phyloP scores from a whole-genome alignment of 2,888 invertebrate genomes.

The Dasypogon diadema region DNA sequence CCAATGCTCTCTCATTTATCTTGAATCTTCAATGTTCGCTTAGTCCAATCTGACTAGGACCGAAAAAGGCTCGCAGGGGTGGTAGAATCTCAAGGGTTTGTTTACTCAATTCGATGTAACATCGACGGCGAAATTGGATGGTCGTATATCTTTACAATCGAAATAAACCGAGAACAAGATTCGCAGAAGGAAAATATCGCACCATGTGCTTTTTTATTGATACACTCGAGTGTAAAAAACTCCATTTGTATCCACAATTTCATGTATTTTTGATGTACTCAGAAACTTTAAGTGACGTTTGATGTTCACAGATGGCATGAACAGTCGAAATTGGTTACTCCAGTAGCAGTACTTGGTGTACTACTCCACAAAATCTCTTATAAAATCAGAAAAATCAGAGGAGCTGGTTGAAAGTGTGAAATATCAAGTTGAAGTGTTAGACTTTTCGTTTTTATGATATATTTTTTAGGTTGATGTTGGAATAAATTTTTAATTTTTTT shows the following conservation, averaged over 20 bases:
- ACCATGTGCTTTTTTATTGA: background rate
- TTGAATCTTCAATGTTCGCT: no score
- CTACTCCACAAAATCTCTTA: background rate
- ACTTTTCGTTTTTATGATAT: constrained; percentile 12
- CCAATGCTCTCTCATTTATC: background rate
- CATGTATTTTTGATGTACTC: constrained; percentile 41
- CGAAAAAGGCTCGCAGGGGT: background rate
- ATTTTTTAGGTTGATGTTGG: background rate
- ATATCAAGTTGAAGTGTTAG: constrained; percentile 12
- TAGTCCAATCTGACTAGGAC: background rate
- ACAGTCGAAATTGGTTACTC: constrained; percentile 6
- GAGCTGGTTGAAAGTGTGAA: background rate
- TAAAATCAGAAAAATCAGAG: constrained; percentile 19
- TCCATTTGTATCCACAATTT: constrained; percentile 30
- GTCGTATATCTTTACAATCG: background rate
- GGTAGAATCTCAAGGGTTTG: background rate
- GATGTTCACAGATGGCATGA: constrained; percentile 17
- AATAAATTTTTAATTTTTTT: constrained; percentile 14
- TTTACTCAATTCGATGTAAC: constrained; percentile 26
- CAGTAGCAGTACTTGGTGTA: background rate
- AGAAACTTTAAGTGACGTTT: constrained; percentile 34
- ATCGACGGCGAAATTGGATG: background rate
- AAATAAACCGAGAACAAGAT: background rate
- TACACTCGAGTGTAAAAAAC: background rate
- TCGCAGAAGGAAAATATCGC: background rate